Evolutionary conservation across 2,113 vertebrate genomes (phyloP), one percentile per base, ranked within the genome.

Genomic region (Coreoperca whiteheadi): DNA sequence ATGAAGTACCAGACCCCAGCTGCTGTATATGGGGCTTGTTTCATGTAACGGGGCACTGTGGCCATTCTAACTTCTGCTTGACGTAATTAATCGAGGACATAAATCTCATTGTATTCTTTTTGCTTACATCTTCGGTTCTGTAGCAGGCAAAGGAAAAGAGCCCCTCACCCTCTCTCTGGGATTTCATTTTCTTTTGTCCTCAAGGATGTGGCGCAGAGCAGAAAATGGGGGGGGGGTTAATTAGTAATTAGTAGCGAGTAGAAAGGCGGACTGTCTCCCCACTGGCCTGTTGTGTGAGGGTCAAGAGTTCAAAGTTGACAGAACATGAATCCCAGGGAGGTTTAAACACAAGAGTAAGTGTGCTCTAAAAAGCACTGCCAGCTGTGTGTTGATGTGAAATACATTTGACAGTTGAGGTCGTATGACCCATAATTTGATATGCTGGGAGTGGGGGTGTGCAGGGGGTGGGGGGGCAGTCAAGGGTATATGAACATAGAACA

Each of bases 361-460:
- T 73, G 69, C 48, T 83, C 43, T 37, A 12, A 28, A 86, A 85
- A 90, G 56, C 46, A 39, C 79, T 89, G 23, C 68, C 88, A 92
- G 91, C 87, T 87, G 82, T 65, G 76, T 51, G 85, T 53, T 78
- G 84, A 88, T 60, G 81, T 83, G 79, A 69, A 90, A 82, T 69
- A 11, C 34, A 75, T 83, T 83, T 83, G 89, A 91, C 87, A 88
- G 79, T 75, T 80, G 71, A 90, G 86, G 89, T 90, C 57, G 12
- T 77, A 16, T 46, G 63, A 70, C 57, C 68, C 85, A 81, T 78
- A 67, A 76, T 79, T 85, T 75, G 76, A 87, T 72, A 64, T 57
- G 56, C 57, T 68, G 48, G 0, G 79, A 69, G 41, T 78, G 48
- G n/a, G 70, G 0, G 64, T 53, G 53, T 54, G 39, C 43, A 0